Conservation (phyloP, 2,113 vertebrate species). For the Turnix velox region DNA sequence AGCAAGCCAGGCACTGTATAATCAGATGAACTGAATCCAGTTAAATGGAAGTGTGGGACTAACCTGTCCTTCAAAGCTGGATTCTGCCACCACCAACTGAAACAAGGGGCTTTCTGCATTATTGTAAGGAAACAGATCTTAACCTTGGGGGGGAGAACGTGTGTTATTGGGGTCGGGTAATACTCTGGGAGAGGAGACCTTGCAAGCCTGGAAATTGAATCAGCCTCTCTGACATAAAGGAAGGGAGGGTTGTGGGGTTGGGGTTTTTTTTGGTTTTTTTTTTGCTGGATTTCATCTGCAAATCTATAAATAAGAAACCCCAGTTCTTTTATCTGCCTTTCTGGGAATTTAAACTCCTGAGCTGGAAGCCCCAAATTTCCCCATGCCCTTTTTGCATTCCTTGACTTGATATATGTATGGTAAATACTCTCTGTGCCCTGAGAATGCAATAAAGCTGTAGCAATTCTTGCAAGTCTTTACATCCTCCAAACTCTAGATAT, state of each 20-base stretch:
- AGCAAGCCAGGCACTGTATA: constrained; percentile 78
- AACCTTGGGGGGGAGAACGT: constrained; percentile 62
- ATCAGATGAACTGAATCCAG: constrained; percentile 81
- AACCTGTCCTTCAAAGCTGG: constrained; percentile 81
- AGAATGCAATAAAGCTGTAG: constrained; percentile 73
- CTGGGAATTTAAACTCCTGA: constrained; percentile 67
- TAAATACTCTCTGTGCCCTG: constrained; percentile 70
- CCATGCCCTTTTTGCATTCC: constrained; percentile 65
- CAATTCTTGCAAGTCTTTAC: constrained; percentile 70
- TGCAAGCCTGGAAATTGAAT: constrained; percentile 74
- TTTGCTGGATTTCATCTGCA: constrained; percentile 69
- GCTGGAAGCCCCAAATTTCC: constrained; percentile 54
- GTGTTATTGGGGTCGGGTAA: constrained; percentile 47
- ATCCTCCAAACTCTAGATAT: constrained; percentile 69
- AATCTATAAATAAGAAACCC: constrained; percentile 74
- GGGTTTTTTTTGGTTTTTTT: neutral
- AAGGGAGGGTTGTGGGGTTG: neutral
- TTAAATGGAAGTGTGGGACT: constrained; percentile 78
- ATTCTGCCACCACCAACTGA: constrained; percentile 59
- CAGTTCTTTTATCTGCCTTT: constrained; percentile 64
- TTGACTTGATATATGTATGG: constrained; percentile 69
- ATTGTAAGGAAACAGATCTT: constrained; percentile 68
- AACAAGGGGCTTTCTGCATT: constrained; percentile 61
- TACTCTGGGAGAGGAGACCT: constrained; percentile 63
- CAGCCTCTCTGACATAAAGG: constrained; percentile 63